Conservation (phyloP, 1,140 invertebrate species). For the Micrasema minimum region DNA sequence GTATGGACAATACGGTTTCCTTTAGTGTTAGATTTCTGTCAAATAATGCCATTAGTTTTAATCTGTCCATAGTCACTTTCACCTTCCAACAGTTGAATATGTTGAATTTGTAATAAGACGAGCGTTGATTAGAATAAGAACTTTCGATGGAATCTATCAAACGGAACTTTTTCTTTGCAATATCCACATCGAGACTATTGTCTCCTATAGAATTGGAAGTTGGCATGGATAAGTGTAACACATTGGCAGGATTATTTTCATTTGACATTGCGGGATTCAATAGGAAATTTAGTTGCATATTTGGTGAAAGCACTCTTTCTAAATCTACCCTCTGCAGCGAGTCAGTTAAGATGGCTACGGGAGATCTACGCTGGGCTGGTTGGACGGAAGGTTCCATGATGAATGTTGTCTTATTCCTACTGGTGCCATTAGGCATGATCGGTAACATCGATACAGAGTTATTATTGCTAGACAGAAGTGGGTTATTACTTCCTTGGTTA, state of each 20-base stretch:
- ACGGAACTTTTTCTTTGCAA: conserved; percentile 60
- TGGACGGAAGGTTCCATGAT: conserved; percentile 44
- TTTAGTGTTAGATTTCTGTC: conserved; percentile 89
- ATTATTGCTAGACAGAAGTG: conserved; percentile 63
- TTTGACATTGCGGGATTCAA: conserved; percentile 60
- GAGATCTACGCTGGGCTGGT: conserved; percentile 59
- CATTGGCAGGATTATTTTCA: conserved; percentile 57
- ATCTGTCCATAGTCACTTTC: conserved; percentile 89
- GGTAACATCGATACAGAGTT: conserved; percentile 63
- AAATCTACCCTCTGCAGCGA: conserved; percentile 64
- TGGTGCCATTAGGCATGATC: conserved; percentile 54
- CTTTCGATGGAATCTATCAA: conserved; percentile 62
- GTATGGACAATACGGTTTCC: conserved; percentile 86
- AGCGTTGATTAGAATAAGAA: conserved; percentile 67
- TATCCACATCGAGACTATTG: conserved; percentile 60
- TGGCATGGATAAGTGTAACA: conserved; percentile 56
- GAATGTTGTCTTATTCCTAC: conserved; percentile 43
- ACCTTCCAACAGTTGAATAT: conserved; percentile 75
- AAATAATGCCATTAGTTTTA: conserved; percentile 90
- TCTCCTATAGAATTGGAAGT: conserved; percentile 59
- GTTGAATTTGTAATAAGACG: conserved; percentile 89
- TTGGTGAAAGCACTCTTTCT: conserved; percentile 62
- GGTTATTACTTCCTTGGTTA: conserved; percentile 65
- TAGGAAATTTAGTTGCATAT: conserved; percentile 64
- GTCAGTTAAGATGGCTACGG: conserved; percentile 62